phyloP scores from a whole-genome alignment of 1,140 invertebrate species.

The Ostrea edulis region DNA sequence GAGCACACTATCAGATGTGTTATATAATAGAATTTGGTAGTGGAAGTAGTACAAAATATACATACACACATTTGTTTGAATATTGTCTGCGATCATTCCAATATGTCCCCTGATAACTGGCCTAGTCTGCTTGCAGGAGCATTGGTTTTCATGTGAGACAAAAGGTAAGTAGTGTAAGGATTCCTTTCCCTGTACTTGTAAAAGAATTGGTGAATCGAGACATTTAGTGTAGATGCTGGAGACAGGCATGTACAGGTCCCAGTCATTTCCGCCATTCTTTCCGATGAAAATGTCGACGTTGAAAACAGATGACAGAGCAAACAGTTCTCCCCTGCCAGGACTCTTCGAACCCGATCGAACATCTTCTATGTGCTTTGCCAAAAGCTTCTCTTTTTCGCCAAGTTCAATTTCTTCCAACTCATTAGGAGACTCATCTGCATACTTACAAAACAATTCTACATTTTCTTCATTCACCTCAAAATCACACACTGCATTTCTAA shows the following conservation, averaged over 20 bases:
- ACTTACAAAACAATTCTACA: slow-evolving; percentile 13
- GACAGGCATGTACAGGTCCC: not conserved
- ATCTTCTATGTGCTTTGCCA: not conserved
- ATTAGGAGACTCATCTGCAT: not conserved
- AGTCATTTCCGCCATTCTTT: not conserved
- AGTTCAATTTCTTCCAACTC: not conserved
- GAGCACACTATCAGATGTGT: too few relatives aligned
- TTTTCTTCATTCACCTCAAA: slow-evolving; percentile 27
- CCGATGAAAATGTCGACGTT: slow-evolving; percentile 19
- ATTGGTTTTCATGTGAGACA: not conserved
- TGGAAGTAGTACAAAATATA: not conserved
- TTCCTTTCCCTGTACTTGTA: not conserved
- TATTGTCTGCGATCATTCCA: not conserved
- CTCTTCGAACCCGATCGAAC: not conserved
- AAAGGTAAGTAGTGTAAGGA: not conserved
- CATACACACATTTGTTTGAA: not conserved
- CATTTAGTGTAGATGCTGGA: not conserved
- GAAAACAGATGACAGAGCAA: slow-evolving; percentile 11
- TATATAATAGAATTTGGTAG: not conserved
- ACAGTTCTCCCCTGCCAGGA: slow-evolving; percentile 8
- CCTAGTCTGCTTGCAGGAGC: not conserved
- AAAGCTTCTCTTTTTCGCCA: not conserved
- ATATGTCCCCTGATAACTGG: not conserved
- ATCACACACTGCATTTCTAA: not conserved
- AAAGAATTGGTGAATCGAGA: slow-evolving; percentile 11